Conservation (phyloP, 2,888 invertebrate genomes). For the Meandrusa payeni region DNA sequence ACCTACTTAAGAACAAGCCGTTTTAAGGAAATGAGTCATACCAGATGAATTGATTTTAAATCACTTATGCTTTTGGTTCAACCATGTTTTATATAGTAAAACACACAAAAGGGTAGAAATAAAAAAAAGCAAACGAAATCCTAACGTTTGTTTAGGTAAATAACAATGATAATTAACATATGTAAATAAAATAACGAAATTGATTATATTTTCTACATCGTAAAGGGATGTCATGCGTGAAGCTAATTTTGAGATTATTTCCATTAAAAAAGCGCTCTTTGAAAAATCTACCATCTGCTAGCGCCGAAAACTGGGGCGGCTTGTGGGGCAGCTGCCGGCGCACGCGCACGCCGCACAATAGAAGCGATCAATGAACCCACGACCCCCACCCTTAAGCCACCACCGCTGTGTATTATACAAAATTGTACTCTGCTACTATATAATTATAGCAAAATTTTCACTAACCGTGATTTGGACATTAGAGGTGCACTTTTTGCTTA, state of each 20-base stretch:
- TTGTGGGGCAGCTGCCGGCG: constrained; percentile 65
- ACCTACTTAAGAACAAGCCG: no score
- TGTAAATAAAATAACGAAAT: constrained; percentile 22
- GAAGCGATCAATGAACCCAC: constrained; percentile 73
- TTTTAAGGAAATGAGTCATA: no score
- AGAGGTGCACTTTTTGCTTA: constrained; percentile 19
- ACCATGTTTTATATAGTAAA: no score
- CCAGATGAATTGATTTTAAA: no score
- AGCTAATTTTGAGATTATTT: constrained; percentile 38
- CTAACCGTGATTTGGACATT: not conserved
- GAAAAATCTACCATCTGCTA: constrained; percentile 62
- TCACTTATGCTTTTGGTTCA: no score
- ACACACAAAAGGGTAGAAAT: no score
- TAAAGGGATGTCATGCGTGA: constrained; percentile 33
- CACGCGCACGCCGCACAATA: constrained; percentile 69
- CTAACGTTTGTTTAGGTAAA: no score
- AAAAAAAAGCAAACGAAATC: no score
- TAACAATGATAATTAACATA: not conserved
- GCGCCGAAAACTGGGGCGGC: constrained; percentile 48
- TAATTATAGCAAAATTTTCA: not conserved
- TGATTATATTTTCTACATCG: constrained; percentile 20
- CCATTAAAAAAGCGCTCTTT: constrained; percentile 37
- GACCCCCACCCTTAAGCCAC: constrained; percentile 43
- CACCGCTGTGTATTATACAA: not conserved
- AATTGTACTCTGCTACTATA: constrained; percentile 3